phyloP scores from a whole-genome alignment of 2,888 invertebrate species.

The Stenotaenia linearis region DNA sequence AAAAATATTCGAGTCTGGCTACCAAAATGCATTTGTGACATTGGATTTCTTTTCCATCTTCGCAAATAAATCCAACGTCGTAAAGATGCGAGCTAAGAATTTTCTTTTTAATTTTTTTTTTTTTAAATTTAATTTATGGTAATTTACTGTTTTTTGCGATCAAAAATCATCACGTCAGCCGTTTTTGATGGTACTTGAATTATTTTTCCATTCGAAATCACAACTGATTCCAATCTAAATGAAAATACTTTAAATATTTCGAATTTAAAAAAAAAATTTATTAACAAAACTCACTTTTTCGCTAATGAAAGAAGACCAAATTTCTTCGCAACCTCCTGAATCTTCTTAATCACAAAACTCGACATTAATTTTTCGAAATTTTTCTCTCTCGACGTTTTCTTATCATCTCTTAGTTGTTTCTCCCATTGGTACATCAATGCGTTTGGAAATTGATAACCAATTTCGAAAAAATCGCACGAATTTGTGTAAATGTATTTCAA shows the following conservation, averaged over 20 bases:
- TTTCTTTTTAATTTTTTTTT: neutral
- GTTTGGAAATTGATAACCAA: conserved; percentile 43
- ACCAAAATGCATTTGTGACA: conserved; percentile 79
- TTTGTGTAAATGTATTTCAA: conserved; percentile 65
- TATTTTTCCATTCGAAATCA: neutral
- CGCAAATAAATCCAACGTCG: conserved; percentile 58
- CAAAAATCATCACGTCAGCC: neutral
- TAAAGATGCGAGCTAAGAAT: conserved; percentile 50
- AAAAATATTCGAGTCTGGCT: conserved; percentile 76
- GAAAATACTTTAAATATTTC: no score
- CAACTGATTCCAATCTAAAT: neutral
- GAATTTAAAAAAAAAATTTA: neutral
- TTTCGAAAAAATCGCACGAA: conserved; percentile 57
- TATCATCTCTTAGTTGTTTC: neutral
- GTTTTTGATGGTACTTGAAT: neutral
- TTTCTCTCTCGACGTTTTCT: neutral
- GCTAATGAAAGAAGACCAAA: conserved; percentile 50
- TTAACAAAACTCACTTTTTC: neutral
- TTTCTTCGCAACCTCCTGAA: conserved; percentile 56
- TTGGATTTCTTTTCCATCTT: conserved; percentile 50
- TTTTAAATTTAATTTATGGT: neutral
- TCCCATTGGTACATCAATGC: neutral
- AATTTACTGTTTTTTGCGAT: neutral
- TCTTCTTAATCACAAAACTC: conserved; percentile 47
- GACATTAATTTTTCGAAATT: neutral